phyloP scores from a whole-genome alignment of 2,888 invertebrate species.

The Matsumyia berberina region DNA sequence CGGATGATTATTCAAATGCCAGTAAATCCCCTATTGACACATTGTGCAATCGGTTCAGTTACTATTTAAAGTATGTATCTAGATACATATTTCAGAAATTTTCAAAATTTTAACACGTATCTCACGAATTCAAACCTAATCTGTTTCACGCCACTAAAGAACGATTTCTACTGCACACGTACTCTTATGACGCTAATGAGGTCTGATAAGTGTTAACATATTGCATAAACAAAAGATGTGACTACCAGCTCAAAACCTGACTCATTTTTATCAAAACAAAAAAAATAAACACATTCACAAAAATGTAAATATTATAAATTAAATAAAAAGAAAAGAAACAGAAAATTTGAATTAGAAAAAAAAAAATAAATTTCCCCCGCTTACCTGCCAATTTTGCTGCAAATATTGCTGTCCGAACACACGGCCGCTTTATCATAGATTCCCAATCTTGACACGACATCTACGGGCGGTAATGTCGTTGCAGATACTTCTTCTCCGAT shows the following conservation, averaged over 20 bases:
- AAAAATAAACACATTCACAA: slow-evolving; percentile 1
- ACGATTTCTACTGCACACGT: slow-evolving; percentile 25
- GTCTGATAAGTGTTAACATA: slow-evolving; percentile 30
- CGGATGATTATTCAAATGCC: too few species aligned
- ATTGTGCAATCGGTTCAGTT: slow-evolving; percentile 3
- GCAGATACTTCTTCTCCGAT: slow-evolving; percentile 1
- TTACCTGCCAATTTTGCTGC: slow-evolving; percentile 93
- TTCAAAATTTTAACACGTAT: slow-evolving; percentile 12
- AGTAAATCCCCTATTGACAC: background rate
- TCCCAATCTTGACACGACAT: slow-evolving; percentile 79
- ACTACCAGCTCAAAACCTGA: slow-evolving; percentile 15
- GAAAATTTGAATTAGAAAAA: too few species aligned
- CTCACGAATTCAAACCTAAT: slow-evolving; percentile 26
- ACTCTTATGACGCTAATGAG: slow-evolving; percentile 33
- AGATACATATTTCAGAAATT: background rate
- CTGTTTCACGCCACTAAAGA: slow-evolving; percentile 14
- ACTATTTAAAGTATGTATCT: background rate
- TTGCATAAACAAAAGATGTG: slow-evolving; percentile 26
- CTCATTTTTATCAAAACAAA: slow-evolving; percentile 16
- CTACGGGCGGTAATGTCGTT: slow-evolving; percentile 49
- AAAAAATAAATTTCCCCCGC: slow-evolving; percentile 74
- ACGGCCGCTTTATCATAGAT: slow-evolving; percentile 87
- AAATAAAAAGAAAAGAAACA: too few species aligned
- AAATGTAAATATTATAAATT: background rate
- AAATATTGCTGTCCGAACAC: slow-evolving; percentile 90